These are phyloP conservation scores for Cherax destructor DNA, from an alignment of 1,140 invertebrate species.

Conservation along the genomic window DNA sequence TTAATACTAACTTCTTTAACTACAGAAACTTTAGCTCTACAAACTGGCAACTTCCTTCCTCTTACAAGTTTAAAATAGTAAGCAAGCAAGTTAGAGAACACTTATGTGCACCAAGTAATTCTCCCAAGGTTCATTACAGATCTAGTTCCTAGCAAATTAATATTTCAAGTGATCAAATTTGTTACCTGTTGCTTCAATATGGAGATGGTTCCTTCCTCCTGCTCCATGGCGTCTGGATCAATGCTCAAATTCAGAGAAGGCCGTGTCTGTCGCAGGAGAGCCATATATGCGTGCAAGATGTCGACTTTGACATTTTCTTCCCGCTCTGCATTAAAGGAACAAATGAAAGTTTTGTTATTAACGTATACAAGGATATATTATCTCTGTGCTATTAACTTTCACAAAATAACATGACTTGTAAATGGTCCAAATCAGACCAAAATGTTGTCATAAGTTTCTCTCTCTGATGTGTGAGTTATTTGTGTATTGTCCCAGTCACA, in stretches of 20 bases:
- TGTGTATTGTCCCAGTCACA: not conserved
- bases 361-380: no score
- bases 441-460: no score
- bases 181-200: slow-evolving; percentile 79
- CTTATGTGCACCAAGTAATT: not conserved
- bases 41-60: not conserved
- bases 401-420: no score
- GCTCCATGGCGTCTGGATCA: slow-evolving; percentile 88
- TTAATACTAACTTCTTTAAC: no score
- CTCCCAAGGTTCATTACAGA: not conserved
- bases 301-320: slow-evolving; percentile 99
- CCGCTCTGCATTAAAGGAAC: slow-evolving; percentile 81
- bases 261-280: slow-evolving; percentile 90
- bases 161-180: slow-evolving; percentile 13
- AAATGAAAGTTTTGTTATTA: no score
- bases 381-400: no score
- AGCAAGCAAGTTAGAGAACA: not conserved
- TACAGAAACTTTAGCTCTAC: no score
- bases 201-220: slow-evolving; percentile 84
- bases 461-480: no score
- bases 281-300: slow-evolving; percentile 97
- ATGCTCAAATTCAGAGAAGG: slow-evolving; percentile 70
- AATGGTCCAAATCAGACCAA: no score
- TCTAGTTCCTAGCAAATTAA: not conserved
- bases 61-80: not conserved